Evolutionary conservation across 2,888 invertebrate genomes (phyloP).

Genomic region (Amaurobius ferox): DNA sequence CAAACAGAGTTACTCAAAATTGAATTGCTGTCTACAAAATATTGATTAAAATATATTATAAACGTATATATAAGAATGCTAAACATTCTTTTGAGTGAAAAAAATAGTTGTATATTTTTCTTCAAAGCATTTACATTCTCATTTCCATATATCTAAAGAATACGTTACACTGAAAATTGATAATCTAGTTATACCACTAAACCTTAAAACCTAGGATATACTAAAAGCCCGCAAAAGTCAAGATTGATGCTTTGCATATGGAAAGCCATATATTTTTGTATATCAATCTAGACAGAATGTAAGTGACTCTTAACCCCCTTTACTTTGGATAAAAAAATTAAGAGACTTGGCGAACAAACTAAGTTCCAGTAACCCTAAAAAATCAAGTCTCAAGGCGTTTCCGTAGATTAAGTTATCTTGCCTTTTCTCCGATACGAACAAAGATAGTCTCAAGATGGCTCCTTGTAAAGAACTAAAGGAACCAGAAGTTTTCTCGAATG

Average conservation of each 20-base stretch:
- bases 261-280: neutral
- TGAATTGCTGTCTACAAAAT: no score
- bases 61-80: no score
- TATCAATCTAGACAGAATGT: neutral
- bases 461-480: conserved; percentile 44
- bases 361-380: conserved; percentile 50
- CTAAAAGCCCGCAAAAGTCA: neutral
- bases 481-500: conserved; percentile 37
- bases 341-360: conserved; percentile 32
- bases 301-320: neutral
- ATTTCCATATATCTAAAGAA: no score
- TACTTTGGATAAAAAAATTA: conserved; percentile 15
- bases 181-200: no score
- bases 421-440: conserved; percentile 54
- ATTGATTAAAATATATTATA: no score
- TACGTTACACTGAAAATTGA: no score
- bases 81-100: no score
- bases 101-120: no score
- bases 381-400: conserved; percentile 66
- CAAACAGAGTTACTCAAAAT: no score
- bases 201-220: neutral
- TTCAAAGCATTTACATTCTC: no score
- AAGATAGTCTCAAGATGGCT: conserved; percentile 65
- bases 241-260: neutral
- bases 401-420: conserved; percentile 69